These are phyloP conservation scores for Chaetogeoica ovagalla DNA, from an alignment of 2,888 invertebrate species.

Conservation along the genomic window DNA sequence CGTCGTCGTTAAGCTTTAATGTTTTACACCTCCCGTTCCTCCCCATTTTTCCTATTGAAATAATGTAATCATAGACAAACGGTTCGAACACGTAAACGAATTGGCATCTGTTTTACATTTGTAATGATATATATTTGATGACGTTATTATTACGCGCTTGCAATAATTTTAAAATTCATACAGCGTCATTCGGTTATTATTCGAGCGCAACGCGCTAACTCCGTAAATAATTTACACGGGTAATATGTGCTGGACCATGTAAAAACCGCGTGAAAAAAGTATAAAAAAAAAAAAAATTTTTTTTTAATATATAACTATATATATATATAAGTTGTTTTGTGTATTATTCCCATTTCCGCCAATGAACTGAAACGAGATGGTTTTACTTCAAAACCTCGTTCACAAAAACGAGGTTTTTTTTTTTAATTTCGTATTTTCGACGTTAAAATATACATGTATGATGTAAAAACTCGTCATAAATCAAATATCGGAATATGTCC, in stretches of 20 bases:
- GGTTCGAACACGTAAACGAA: slow-evolving; percentile 39
- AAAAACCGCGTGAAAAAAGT: background rate
- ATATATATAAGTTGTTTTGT: background rate
- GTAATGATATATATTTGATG: slow-evolving; percentile 27
- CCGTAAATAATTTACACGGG: background rate
- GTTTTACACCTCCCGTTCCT: background rate
- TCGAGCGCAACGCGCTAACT: background rate
- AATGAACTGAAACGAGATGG: background rate
- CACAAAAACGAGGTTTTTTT: no score
- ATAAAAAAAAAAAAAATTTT: background rate
- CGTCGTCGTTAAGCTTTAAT: slow-evolving; percentile 29
- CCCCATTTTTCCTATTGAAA: no score
- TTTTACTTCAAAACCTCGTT: no score
- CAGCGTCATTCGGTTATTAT: slow-evolving; percentile 30
- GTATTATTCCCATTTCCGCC: background rate
- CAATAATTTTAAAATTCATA: background rate
- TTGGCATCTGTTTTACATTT: background rate
- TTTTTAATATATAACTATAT: background rate
- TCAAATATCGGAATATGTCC: background rate
- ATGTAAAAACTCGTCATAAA: background rate
- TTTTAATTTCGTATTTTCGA: background rate
- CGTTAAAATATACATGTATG: background rate
- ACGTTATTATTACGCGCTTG: background rate
- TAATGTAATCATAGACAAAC: slow-evolving; percentile 44
- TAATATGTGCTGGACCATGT: background rate